Evolutionary conservation across 2,113 vertebrate genomes (phyloP).

Genomic region (Asarcornis scutulata): DNA sequence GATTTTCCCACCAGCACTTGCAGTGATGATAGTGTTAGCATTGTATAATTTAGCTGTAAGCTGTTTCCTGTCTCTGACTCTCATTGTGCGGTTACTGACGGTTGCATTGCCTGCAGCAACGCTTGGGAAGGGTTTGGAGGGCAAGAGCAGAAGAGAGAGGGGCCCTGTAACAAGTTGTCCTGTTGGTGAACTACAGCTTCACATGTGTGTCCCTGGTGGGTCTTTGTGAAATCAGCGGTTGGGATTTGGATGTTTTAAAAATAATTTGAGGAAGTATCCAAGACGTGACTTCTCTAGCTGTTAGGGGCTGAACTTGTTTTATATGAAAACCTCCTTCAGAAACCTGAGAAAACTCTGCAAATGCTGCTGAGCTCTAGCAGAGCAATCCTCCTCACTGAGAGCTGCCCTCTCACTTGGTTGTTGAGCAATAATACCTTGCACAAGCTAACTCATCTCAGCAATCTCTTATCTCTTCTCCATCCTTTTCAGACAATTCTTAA

Average conservation of each 20-base stretch:
- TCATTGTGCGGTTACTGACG: neutral
- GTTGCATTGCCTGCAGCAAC: neutral
- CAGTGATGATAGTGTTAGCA: neutral
- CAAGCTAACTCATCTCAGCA: neutral
- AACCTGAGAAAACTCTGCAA: neutral
- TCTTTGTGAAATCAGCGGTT: neutral
- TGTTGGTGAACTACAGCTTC: neutral
- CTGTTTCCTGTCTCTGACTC: neutral
- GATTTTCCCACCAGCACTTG: neutral
- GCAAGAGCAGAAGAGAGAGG: neutral
- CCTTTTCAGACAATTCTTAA: neutral
- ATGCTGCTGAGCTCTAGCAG: rapidly evolving
- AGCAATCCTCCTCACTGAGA: neutral
- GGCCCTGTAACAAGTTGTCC: no score
- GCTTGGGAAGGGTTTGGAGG: neutral
- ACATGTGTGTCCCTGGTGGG: rapidly evolving
- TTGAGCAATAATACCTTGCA: neutral
- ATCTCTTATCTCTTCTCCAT: neutral
- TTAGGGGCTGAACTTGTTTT: neutral
- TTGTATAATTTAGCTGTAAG: neutral
- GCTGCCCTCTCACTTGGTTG: neutral
- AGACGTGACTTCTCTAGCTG: neutral
- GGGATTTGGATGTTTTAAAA: neutral
- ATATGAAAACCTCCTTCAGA: neutral
- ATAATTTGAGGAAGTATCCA: neutral